Percentiles rank a stretch among this genome's conserved stretches.
phyloP scores from a whole-genome alignment of 2,888 invertebrate species.

The Syritta pipiens region DNA sequence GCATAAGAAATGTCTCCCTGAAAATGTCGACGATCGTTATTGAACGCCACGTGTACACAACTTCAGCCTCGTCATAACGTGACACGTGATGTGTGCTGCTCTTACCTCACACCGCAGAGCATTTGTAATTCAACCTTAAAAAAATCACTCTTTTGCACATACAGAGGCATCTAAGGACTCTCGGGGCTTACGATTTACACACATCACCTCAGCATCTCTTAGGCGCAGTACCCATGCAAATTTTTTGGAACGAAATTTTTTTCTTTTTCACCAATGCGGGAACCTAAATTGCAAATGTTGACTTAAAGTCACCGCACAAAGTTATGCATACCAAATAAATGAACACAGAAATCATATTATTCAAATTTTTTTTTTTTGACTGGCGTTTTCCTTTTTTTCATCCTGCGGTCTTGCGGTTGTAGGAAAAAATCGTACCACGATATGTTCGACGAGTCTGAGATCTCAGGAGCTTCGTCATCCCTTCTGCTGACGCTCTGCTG shows the following conservation, averaged over 20 bases:
- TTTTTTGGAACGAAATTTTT: conserved; percentile 5
- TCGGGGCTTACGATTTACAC: not conserved
- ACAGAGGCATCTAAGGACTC: not conserved
- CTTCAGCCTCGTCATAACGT: too few species aligned
- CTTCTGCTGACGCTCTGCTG: not conserved
- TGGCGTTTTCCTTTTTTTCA: not conserved
- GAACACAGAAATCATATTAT: conserved; percentile 38
- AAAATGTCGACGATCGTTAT: too few species aligned
- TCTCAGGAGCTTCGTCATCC: not conserved
- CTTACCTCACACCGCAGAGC: too few species aligned
- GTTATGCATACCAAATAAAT: conserved; percentile 23
- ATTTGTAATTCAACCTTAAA: too few species aligned
- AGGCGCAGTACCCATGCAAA: conserved; percentile 7
- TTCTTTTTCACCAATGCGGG: not conserved
- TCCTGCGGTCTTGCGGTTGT: too few species aligned
- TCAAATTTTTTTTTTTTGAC: conserved; percentile 49
- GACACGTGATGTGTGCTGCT: too few species aligned
- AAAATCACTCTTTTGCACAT: not conserved
- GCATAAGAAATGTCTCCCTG: too few species aligned
- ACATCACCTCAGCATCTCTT: not conserved
- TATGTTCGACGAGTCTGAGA: not conserved
- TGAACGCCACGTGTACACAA: too few species aligned
- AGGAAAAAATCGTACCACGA: not conserved
- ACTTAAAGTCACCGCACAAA: conserved; percentile 24
- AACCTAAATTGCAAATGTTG: conserved; percentile 19